phyloP scores from a whole-genome alignment of 2,113 vertebrate species.

The Cryptoleucopteryx plumbea region DNA sequence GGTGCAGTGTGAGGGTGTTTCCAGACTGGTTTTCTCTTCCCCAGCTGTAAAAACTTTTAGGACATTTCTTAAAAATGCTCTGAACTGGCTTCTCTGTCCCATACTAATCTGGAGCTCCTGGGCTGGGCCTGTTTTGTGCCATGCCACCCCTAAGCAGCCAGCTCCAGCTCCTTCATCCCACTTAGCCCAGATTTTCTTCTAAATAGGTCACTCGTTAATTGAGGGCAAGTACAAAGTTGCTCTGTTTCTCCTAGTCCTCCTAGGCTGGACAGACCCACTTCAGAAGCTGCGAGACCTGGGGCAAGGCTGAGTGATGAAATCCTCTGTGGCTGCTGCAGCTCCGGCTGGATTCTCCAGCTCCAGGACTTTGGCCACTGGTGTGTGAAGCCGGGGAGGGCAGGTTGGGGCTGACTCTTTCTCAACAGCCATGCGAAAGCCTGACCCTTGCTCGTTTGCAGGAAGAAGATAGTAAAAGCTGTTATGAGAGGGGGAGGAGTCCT shows the following conservation, averaged over 20 bases:
- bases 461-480: neutral
- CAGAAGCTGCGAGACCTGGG: neutral
- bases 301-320: neutral
- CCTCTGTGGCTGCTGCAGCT: neutral
- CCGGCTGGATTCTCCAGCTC: neutral
- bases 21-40: neutral
- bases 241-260: slow-evolving; percentile 1
- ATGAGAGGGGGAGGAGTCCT: rapidly evolving
- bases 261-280: neutral
- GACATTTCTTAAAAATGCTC: neutral
- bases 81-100: neutral
- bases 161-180: slow-evolving; percentile 1
- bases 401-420: neutral
- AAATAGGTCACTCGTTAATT: slow-evolving; percentile 41
- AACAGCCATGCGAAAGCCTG: neutral
- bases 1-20: rapidly evolving
- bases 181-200: slow-evolving; percentile 46
- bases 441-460: neutral
- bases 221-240: slow-evolving; percentile 27
- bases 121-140: neutral
- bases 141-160: neutral
- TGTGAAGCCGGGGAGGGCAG: neutral
- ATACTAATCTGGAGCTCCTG: rapidly evolving
- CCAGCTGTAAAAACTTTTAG: neutral
- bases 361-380: neutral